These are phyloP conservation scores for Penaeus japonicus DNA, from an alignment of 1,140 invertebrate genomes.

Conservation along the genomic window DNA sequence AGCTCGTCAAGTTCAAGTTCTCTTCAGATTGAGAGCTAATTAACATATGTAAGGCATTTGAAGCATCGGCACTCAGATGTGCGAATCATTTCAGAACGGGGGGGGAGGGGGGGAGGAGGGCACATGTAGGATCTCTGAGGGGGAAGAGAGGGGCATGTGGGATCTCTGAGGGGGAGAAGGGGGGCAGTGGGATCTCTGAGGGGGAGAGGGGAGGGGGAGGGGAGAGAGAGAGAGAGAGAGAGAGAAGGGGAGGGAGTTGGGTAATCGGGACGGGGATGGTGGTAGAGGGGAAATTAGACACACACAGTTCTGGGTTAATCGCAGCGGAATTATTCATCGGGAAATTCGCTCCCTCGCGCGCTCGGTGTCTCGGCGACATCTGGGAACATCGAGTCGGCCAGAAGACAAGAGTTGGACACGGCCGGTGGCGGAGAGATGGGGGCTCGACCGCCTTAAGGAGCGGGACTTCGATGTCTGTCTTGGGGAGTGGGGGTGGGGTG, in stretches of 20 bases:
- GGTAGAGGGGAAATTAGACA: neutral
- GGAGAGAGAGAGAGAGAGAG: neutral
- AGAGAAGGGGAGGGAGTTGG: neutral
- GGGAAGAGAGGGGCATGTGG: neutral
- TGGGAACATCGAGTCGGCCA: neutral
- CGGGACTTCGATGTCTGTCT: neutral
- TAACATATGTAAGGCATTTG: no score
- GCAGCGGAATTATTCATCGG: no score
- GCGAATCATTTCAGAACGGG: neutral
- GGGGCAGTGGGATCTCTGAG: no score
- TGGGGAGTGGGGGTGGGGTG: neutral
- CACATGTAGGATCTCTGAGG: neutral
- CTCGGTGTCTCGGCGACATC: neutral
- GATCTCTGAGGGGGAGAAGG: neutral
- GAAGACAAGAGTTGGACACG: neutral
- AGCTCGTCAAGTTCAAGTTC: no score
- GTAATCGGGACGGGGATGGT: neutral
- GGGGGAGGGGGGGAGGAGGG: neutral
- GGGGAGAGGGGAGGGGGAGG: neutral
- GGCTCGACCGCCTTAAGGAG: neutral
- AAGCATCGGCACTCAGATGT: no score
- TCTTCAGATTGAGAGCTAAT: no score
- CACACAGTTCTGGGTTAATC: no score
- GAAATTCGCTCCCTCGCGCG: no score
- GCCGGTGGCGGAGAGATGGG: neutral